phyloP scores from a whole-genome alignment of 2,113 vertebrate species.

The Toxotes jaculatrix region DNA sequence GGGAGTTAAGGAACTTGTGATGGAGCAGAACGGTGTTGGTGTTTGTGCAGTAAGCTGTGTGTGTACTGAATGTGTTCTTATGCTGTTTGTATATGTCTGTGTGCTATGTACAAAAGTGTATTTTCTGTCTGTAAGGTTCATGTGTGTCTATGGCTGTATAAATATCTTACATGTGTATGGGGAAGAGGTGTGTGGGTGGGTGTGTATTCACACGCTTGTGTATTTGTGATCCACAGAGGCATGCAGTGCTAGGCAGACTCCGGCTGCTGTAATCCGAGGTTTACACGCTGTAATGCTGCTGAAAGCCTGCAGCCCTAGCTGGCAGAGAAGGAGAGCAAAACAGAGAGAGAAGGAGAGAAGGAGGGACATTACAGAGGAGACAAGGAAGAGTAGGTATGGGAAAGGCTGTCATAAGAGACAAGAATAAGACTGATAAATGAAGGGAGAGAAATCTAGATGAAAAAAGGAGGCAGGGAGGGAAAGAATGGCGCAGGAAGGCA shows the following conservation, averaged over 20 bases:
- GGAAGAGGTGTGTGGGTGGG: slow-evolving; percentile 44
- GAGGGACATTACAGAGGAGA: slow-evolving; percentile 45
- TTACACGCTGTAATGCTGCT: slow-evolving; percentile 83
- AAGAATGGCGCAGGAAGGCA: not conserved
- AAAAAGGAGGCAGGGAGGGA: not conserved
- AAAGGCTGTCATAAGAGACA: not conserved
- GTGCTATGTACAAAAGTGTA: not conserved
- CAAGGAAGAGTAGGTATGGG: slow-evolving; percentile 16
- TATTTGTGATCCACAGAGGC: slow-evolving; percentile 76
- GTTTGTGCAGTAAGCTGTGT: slow-evolving; percentile 29
- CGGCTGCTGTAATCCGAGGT: slow-evolving; percentile 81
- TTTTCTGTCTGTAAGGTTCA: slow-evolving; percentile 26
- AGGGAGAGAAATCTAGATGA: not conserved
- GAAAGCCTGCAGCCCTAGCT: slow-evolving; percentile 78
- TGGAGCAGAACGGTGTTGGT: slow-evolving; percentile 14
- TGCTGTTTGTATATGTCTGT: not conserved
- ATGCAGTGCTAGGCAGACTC: slow-evolving; percentile 71
- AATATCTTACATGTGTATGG: slow-evolving; percentile 40
- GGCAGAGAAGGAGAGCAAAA: slow-evolving; percentile 65
- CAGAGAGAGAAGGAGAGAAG: slow-evolving; percentile 27
- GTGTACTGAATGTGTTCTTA: slow-evolving; percentile 5
- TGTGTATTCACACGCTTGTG: slow-evolving; percentile 61
- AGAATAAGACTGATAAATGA: slow-evolving; percentile 19
- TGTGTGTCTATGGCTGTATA: slow-evolving; percentile 37
- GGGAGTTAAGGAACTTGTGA: slow-evolving; percentile 32